These are phyloP conservation scores for Acanthopleura granulata DNA, from an alignment of 2,888 invertebrate species.

Conservation along the genomic window DNA sequence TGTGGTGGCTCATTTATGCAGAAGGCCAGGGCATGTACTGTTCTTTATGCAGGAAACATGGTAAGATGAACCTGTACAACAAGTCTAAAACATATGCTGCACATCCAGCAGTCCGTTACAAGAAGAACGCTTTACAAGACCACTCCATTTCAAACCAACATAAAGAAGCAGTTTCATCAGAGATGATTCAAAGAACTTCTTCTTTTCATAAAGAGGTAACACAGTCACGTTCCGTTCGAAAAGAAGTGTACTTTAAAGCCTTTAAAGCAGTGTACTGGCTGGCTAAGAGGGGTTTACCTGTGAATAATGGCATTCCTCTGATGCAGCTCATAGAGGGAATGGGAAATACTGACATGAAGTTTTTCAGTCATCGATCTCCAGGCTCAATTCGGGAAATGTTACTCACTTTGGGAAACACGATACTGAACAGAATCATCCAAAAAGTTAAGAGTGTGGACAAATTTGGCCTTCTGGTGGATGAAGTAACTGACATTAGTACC, in stretches of 20 bases:
- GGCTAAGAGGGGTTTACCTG: neutral
- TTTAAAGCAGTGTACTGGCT: neutral
- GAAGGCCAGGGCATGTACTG: constrained; percentile 14
- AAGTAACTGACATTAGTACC: neutral
- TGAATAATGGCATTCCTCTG: neutral
- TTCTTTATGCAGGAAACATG: too few relatives aligned
- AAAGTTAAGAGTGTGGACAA: neutral
- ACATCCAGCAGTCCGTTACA: constrained; percentile 3
- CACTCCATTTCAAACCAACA: constrained; percentile 14
- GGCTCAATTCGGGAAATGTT: neutral
- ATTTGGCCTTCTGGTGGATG: neutral
- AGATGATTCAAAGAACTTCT: neutral
- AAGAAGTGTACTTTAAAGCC: neutral
- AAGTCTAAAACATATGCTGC: neutral
- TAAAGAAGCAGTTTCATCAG: neutral
- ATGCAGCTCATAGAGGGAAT: neutral
- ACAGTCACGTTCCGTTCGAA: neutral
- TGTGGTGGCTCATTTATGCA: too few relatives aligned
- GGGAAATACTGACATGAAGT: neutral
- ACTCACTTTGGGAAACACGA: neutral
- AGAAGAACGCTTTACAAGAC: neutral
- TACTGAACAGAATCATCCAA: neutral
- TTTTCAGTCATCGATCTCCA: neutral
- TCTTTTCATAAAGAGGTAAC: neutral
- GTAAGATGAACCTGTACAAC: constrained; percentile 2